Evolutionary conservation across 1,140 invertebrate species (phyloP), one percentile per base, ranked within the genome.

Genomic region (Branchinecta lynchi): DNA sequence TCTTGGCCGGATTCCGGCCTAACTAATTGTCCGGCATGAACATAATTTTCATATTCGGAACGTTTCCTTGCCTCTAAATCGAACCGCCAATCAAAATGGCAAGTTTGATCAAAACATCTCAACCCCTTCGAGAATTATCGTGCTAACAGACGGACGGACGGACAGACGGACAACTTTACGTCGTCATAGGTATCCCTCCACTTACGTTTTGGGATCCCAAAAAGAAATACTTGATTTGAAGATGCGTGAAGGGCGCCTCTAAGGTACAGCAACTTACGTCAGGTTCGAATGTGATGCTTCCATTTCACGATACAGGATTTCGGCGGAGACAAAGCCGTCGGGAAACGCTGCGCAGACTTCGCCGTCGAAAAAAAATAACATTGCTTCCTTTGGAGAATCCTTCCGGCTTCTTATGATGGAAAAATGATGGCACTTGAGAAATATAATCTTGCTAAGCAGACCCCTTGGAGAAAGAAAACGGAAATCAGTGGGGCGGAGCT

Each of bases 351-450:
- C 12, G 12, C 12, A 60, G 3, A 60, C 51, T 60, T 60, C 51
- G 6, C 17, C 17, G 51, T 20, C 12, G 17, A 60, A 20, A 60
- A 60, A 60, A 2, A 60, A 3, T 1, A 60, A 3, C 17, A 60
- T 60, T 20, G 51, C 51, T 60, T 60, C 51, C 17, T 60, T 60
- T 60, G 51, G 51, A 3, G 51, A 60, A 60, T 60, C 51, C 17
- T 60, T 60, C 51, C 51, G 51, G 6, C 51, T 60, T 60, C 17
- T 2, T 2, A 60, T 60, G 12, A 60, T 60, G 12, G 12, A 15
- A 20, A 60, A 60, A 60, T 60, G 51, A 60, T 60, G 51, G 17
- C 12, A 60, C 51, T 60, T 60, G 12, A 60, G 17, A 6, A 60
- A 60, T 15, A 60, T 60, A 15, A 60, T 60, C 51, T 60, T 60